A percentile compares a stretch with the other conserved stretches of the same genome.
phyloP scores from a whole-genome alignment of 2,888 invertebrate genomes.

The Masnerella sp. region DNA sequence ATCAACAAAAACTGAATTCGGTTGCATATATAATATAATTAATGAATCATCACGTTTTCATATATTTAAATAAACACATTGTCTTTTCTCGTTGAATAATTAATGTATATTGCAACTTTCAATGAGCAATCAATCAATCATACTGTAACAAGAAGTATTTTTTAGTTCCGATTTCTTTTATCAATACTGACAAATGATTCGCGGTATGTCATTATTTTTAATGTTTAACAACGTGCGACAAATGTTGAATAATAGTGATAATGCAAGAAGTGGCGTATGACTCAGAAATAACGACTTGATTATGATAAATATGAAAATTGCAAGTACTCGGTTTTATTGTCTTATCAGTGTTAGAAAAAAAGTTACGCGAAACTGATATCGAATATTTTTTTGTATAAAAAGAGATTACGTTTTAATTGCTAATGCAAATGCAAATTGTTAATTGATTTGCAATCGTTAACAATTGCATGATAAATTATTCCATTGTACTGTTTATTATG shows the following conservation, averaged over 20 bases:
- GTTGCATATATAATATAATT: no score
- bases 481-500: not conserved
- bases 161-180: not conserved
- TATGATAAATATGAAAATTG: constrained; percentile 6
- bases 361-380: no score
- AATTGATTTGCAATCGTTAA: not conserved
- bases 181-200: constrained; percentile 12
- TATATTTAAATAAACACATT: no score
- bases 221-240: constrained; percentile 3
- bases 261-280: constrained; percentile 10
- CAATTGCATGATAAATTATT: not conserved
- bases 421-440: not conserved
- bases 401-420: no score
- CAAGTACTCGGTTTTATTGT: not conserved
- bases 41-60: no score
- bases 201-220: constrained; percentile 4
- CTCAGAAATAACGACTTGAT: not conserved
- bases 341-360: not conserved
- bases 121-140: not conserved
- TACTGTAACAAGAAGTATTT: no score
- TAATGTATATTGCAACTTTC: not conserved
- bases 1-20: no score
- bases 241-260: constrained; percentile 17
- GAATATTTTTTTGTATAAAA: no score
- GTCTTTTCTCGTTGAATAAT: no score